phyloP scores from a whole-genome alignment of 2,888 invertebrate species.

The Nasonia oneida region DNA sequence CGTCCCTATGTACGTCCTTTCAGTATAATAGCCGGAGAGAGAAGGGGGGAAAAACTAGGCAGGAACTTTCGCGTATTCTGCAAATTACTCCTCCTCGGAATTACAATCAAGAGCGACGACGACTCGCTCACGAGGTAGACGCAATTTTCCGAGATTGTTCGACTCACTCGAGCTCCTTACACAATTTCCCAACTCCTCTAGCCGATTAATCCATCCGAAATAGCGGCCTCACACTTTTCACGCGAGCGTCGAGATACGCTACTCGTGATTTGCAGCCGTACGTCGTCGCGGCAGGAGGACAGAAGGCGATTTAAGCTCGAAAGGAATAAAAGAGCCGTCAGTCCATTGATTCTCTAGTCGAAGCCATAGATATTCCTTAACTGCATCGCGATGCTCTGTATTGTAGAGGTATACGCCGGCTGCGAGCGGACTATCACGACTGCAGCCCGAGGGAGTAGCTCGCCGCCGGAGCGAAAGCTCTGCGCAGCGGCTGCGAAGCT shows the following conservation, averaged over 20 bases:
- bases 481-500: neutral
- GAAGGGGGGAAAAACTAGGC: neutral
- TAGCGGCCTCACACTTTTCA: neutral
- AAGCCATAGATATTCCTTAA: slow-evolving; percentile 45
- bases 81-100: slow-evolving; percentile 27
- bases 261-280: neutral
- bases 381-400: slow-evolving; percentile 21
- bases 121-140: neutral
- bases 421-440: too few relatives aligned
- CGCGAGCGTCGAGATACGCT: neutral
- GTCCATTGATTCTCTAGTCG: slow-evolving; percentile 44
- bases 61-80: neutral
- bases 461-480: neutral
- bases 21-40: neutral
- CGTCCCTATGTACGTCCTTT: neutral
- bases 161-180: slow-evolving; percentile 19
- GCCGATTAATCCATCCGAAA: slow-evolving; percentile 13
- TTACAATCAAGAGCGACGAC: slow-evolving; percentile 13
- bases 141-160: slow-evolving; percentile 25
- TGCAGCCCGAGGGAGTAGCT: neutral
- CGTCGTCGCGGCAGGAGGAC: neutral
- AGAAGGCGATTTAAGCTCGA: neutral
- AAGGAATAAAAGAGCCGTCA: slow-evolving; percentile 36
- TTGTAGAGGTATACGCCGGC: too few relatives aligned
- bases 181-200: neutral